Evolutionary conservation across 2,888 invertebrate species (phyloP).

Genomic region (Actias luna): DNA sequence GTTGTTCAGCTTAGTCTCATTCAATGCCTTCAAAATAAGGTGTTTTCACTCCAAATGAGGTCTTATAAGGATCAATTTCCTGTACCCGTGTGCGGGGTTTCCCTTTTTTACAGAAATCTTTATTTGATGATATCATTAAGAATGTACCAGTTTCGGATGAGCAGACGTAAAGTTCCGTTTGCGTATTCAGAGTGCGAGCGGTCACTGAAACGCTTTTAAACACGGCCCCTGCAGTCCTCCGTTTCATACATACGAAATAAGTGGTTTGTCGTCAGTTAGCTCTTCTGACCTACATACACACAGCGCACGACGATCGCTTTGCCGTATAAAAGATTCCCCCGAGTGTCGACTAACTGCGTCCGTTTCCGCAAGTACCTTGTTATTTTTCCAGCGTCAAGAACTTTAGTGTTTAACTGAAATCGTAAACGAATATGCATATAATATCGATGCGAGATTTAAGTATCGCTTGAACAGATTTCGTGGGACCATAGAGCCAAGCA

Average conservation of each 20-base stretch:
- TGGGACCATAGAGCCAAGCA: no score
- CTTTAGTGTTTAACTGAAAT: not conserved
- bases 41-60: no score
- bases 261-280: constrained; percentile 38
- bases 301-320: constrained; percentile 19
- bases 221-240: constrained; percentile 53
- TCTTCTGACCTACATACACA: constrained; percentile 45
- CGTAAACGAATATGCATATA: not conserved
- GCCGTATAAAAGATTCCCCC: not conserved
- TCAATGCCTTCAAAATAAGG: no score
- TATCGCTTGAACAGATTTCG: no score
- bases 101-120: not conserved
- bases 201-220: constrained; percentile 71
- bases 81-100: not conserved
- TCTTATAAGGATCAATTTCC: not conserved
- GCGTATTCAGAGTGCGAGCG: constrained; percentile 52
- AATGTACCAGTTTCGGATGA: constrained; percentile 28
- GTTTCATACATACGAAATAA: constrained; percentile 73
- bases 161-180: constrained; percentile 36
- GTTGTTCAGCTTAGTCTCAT: no score
- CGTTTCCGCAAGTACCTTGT: not conserved
- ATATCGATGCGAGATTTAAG: not conserved
- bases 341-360: not conserved
- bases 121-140: constrained; percentile 23
- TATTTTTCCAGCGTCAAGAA: not conserved